Conservation (phyloP, 2,888 invertebrate species). For the Carpatolechia fugitivella region DNA sequence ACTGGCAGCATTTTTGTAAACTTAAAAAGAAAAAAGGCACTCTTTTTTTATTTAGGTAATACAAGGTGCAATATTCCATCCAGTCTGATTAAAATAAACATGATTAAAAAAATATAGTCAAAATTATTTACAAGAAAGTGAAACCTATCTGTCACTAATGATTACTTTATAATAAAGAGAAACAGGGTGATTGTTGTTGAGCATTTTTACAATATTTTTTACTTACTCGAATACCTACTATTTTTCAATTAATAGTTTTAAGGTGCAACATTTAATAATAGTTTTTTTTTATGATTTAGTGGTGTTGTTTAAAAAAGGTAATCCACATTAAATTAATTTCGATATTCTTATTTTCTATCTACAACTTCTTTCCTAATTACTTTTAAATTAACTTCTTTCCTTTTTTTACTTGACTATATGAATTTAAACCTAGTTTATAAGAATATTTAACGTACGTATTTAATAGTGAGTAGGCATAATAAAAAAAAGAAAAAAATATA, state of each 20-base stretch:
- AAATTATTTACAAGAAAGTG: conserved; percentile 3
- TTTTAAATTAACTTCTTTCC: neutral
- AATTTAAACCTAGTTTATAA: conserved; percentile 16
- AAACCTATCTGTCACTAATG: neutral
- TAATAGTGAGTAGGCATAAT: neutral
- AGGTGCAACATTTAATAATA: neutral
- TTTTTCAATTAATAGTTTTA: conserved; percentile 12
- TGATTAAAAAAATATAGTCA: neutral
- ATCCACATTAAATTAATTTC: neutral
- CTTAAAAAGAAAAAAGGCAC: too few species aligned
- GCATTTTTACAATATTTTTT: conserved; percentile 6
- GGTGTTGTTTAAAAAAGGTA: conserved; percentile 7
- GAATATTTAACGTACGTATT: conserved; percentile 12
- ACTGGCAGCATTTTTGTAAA: too few species aligned
- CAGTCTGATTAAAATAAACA: too few species aligned
- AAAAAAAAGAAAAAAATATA: conserved; percentile 10
- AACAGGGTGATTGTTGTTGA: conserved; percentile 7
- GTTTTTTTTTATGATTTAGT: neutral
- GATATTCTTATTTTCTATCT: neutral
- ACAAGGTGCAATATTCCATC: too few species aligned
- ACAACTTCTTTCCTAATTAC: neutral
- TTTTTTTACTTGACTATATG: neutral
- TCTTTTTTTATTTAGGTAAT: too few species aligned
- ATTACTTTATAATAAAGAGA: conserved; percentile 2
- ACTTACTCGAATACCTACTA: conserved; percentile 8